Evolutionary conservation across 1,140 invertebrate species (phyloP).

Genomic region (Tetranychus cinnabarinus): DNA sequence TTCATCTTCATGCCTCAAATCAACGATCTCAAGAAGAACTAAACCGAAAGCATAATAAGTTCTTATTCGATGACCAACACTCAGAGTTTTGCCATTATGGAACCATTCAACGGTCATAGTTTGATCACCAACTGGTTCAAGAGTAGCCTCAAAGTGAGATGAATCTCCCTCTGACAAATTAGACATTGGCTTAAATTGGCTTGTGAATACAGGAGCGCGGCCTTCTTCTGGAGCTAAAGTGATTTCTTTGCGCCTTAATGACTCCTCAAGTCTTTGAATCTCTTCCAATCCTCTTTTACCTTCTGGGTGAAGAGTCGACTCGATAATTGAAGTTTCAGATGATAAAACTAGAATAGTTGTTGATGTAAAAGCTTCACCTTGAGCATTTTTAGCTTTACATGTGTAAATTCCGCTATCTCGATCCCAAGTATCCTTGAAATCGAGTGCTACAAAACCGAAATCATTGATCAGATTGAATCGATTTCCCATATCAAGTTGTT

Average conservation of each 20-base stretch:
- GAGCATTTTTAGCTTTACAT: slow-evolving; percentile 22
- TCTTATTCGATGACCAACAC: slow-evolving; percentile 55
- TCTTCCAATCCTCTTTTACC: slow-evolving; percentile 62
- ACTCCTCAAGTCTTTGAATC: not conserved
- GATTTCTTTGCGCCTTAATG: slow-evolving; percentile 18
- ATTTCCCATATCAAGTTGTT: slow-evolving; percentile 43
- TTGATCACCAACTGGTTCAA: slow-evolving; percentile 81
- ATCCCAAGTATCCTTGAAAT: slow-evolving; percentile 31
- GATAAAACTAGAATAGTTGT: slow-evolving; percentile 33
- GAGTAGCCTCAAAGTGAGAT: slow-evolving; percentile 78
- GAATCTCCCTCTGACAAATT: slow-evolving; percentile 53
- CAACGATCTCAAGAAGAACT: slow-evolving; percentile 80
- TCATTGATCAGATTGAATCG: slow-evolving; percentile 31
- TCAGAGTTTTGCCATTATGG: slow-evolving; percentile 25
- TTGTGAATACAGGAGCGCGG: slow-evolving; percentile 22
- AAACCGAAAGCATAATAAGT: slow-evolving; percentile 85
- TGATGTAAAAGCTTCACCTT: slow-evolving; percentile 25
- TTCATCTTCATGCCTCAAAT: slow-evolving; percentile 42
- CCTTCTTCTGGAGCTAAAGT: slow-evolving; percentile 44
- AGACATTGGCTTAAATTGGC: slow-evolving; percentile 46
- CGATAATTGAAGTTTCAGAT: slow-evolving; percentile 48
- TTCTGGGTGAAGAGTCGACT: slow-evolving; percentile 82
- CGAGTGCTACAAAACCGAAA: slow-evolving; percentile 66
- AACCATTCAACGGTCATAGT: slow-evolving; percentile 81
- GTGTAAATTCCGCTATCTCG: slow-evolving; percentile 26